Conservation (phyloP, 2,888 invertebrate species). For the Amiota minor region DNA sequence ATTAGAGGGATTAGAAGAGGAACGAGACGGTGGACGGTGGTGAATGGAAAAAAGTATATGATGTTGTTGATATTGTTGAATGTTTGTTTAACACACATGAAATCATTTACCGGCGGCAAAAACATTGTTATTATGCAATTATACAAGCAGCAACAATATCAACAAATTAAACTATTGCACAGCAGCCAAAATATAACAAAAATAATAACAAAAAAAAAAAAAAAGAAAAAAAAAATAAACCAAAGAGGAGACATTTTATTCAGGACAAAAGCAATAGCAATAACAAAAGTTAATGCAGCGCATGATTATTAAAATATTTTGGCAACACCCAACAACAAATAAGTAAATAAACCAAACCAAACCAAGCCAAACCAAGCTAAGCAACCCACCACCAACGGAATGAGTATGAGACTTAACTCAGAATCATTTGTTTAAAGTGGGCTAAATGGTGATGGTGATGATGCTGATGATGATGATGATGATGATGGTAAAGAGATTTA, state of each 20-base stretch:
- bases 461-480: no score
- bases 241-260: background rate
- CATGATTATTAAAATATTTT: conserved; percentile 61
- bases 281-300: conserved; percentile 56
- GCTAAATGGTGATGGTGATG: no score
- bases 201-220: background rate
- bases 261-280: background rate
- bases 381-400: no score
- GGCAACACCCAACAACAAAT: conserved; percentile 21
- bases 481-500: no score
- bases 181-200: background rate
- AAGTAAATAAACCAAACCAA: background rate
- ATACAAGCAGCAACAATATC: conserved; percentile 48
- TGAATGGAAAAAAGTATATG: no score
- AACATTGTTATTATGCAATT: conserved; percentile 63
- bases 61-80: conserved; percentile 12
- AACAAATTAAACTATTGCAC: conserved; percentile 1
- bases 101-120: conserved; percentile 48
- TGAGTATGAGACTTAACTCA: no score
- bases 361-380: no score
- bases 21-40: conserved; percentile 6
- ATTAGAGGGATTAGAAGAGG: background rate
- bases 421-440: no score
- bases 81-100: conserved; percentile 39
- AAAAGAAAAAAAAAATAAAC: background rate